Conservation (phyloP, 2,888 invertebrate species). For the Allolobophora icterica region DNA sequence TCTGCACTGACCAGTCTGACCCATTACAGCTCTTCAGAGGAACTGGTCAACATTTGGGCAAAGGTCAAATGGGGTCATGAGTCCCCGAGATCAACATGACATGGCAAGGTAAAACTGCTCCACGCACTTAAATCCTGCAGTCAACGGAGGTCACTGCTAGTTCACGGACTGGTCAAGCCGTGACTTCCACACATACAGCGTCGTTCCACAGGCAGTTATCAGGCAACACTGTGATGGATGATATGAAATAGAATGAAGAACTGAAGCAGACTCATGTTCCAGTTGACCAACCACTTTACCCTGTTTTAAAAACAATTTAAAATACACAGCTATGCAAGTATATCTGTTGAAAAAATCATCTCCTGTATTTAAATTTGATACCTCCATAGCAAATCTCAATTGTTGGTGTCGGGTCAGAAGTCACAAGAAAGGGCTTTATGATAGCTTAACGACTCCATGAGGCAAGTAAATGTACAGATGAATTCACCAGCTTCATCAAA, state of each 20-base stretch:
- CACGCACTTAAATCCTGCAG: neutral
- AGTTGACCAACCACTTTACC: constrained; percentile 69
- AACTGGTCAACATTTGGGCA: neutral
- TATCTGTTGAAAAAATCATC: neutral
- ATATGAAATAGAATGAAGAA: constrained; percentile 80
- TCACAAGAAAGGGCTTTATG: too few relatives aligned
- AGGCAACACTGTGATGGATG: constrained; percentile 80
- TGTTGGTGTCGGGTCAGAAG: neutral
- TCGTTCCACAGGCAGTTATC: constrained; percentile 77
- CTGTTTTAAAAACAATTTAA: constrained; percentile 51
- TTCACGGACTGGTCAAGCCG: constrained; percentile 22
- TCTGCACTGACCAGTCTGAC: neutral
- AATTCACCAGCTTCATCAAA: too few relatives aligned
- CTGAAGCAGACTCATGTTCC: constrained; percentile 68
- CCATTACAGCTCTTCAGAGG: neutral
- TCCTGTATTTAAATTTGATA: neutral
- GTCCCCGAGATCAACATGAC: neutral
- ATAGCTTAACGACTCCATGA: too few relatives aligned
- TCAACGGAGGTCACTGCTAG: neutral
- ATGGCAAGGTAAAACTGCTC: neutral
- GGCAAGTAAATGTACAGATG: too few relatives aligned
- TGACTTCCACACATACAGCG: constrained; percentile 63
- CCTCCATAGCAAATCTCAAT: neutral
- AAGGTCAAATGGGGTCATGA: neutral
- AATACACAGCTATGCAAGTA: neutral